Evolutionary conservation across 2,113 vertebrate genomes (phyloP), one percentile per base, ranked within the genome.

Genomic region (Microcebus murinus): DNA sequence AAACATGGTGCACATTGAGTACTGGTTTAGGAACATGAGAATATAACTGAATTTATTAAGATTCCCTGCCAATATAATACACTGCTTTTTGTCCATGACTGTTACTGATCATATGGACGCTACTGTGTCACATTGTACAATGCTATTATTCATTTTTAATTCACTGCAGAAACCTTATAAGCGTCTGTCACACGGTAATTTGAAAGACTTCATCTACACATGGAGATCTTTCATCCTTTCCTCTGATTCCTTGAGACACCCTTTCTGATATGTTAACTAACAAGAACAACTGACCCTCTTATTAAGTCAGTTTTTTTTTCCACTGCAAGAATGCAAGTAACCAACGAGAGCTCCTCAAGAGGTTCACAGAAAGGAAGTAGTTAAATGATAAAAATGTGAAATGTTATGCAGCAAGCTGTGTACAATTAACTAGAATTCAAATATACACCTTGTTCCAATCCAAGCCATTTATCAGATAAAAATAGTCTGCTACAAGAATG

Each of bases 401-500:
- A 98, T 92, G 98, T 98, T 98, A 98, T 98, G 98, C 98, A 96
- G 98, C 99, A 99, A 99, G 99, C 99, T 98, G 99, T 99, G 99
- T 99, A 99, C 99, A 99, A 99, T 99, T 99, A 99, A 99, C 98
- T 98, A 98, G 98, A 99, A 99, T 99, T 99, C 99, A 99, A 99
- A 99, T 99, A 99, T 98, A 99, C 99, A 96, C 98, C 98, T 99
- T 98, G 98, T 99, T 99, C 99, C 99, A 99, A 99, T 99, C 99
- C 98, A 98, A 99, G 99, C 99, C 99, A 99, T 99, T 99, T 99
- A 99, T 99, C 99, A 99, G 99, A 99, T 99, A 99, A 99, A 99
- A 99, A 99, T 99, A 99, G 99, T 99, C 99, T 98, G 98, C 98
- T 99, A 99, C 99, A 99, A 99, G 99, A 99, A 99, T 99, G 99